These are phyloP conservation scores for Aphodius sticticus DNA, from an alignment of 2,888 invertebrate species.

Conservation along the genomic window DNA sequence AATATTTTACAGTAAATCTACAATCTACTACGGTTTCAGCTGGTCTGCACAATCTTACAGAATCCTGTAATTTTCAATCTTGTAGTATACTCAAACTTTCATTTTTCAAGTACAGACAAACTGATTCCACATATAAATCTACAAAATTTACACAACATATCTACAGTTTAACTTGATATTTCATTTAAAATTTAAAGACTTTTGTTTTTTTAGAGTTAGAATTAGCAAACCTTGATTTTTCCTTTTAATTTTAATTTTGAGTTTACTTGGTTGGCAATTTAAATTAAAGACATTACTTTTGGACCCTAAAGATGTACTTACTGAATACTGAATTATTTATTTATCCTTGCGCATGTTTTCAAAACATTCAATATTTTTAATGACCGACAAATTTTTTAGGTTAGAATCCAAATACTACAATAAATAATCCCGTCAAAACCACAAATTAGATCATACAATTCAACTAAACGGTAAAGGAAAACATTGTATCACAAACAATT, in stretches of 20 bases:
- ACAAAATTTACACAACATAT: neutral
- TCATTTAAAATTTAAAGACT: neutral
- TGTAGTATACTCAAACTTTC: neutral
- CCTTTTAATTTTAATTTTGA: neutral
- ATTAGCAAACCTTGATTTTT: neutral
- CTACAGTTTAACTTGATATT: neutral
- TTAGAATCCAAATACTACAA: neutral
- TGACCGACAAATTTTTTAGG: too few species aligned
- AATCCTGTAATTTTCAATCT: neutral
- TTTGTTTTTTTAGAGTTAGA: neutral
- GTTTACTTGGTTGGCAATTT: neutral
- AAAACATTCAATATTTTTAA: too few species aligned
- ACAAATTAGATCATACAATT: too few species aligned
- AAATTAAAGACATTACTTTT: neutral
- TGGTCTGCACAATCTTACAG: neutral
- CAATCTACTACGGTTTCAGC: neutral
- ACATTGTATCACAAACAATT: neutral
- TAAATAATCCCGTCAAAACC: neutral
- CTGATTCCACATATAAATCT: neutral
- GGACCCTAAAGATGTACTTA: neutral
- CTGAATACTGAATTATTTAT: too few species aligned
- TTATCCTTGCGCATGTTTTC: too few species aligned
- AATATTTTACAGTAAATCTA: neutral
- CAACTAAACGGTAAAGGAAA: neutral
- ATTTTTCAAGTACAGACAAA: neutral